Evolutionary conservation across 1,140 invertebrate genomes (phyloP).

Genomic region (Holotrichia oblita): DNA sequence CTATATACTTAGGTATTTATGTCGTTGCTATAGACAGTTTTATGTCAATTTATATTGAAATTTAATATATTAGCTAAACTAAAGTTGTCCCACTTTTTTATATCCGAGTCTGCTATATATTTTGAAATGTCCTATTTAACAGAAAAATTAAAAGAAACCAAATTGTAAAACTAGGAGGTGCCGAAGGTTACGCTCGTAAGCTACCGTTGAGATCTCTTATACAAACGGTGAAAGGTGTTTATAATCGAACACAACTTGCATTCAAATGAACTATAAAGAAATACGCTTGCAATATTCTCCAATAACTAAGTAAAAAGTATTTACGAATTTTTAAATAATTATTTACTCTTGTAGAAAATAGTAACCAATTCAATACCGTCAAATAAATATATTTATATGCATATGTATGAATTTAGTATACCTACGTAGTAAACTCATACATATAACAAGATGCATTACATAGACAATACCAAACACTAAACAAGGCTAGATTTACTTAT

Average conservation of each 20-base stretch:
- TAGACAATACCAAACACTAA: background rate
- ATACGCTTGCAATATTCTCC: background rate
- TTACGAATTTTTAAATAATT: background rate
- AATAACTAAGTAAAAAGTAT: background rate
- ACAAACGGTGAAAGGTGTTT: conserved; percentile 42
- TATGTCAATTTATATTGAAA: too few species aligned
- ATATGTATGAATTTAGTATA: too few species aligned
- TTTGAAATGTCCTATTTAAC: background rate
- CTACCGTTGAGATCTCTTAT: conserved; percentile 42
- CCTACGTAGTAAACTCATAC: background rate
- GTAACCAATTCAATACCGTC: too few species aligned
- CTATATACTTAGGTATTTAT: too few species aligned
- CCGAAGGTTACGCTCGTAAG: conserved; percentile 38
- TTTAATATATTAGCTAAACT: too few species aligned
- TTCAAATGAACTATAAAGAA: conserved; percentile 10
- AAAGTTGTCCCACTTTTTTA: too few species aligned
- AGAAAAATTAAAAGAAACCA: background rate
- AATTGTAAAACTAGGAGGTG: background rate
- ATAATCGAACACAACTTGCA: conserved; percentile 15
- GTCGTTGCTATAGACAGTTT: too few species aligned
- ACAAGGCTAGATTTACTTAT: background rate
- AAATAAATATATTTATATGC: too few species aligned
- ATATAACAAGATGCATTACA: background rate
- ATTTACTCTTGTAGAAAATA: too few species aligned
- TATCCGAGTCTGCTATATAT: too few species aligned